Evolutionary conservation across 2,888 invertebrate genomes (phyloP).

Genomic region (Sinelater perroti): DNA sequence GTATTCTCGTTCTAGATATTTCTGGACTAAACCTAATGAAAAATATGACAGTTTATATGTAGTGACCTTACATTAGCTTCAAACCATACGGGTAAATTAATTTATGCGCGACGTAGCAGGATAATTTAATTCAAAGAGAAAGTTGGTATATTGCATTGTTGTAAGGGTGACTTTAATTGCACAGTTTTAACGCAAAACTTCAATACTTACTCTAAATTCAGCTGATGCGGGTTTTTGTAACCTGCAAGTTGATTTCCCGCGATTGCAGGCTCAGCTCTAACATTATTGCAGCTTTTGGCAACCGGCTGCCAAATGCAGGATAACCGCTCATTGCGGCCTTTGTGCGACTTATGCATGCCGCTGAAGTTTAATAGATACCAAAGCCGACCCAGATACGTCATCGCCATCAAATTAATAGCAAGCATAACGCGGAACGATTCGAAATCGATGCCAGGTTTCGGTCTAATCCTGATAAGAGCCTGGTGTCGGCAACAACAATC

Average conservation of each 20-base stretch:
- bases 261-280: no score
- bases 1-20: no score
- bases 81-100: no score
- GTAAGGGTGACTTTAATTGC: constrained; percentile 7
- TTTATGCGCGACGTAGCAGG: no score
- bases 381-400: constrained; percentile 23
- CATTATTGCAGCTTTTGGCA: constrained; percentile 7
- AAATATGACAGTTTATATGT: no score
- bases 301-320: neutral
- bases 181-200: constrained; percentile 2
- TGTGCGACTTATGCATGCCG: constrained; percentile 23
- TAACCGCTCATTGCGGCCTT: constrained; percentile 8
- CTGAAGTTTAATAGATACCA: constrained; percentile 24
- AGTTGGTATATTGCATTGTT: no score
- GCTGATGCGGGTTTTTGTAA: neutral
- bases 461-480: constrained; percentile 11
- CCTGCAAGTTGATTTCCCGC: neutral
- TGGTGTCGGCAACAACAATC: constrained; percentile 9
- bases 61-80: no score
- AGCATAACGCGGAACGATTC: constrained; percentile 12
- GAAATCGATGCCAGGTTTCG: constrained; percentile 9
- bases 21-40: no score
- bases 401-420: constrained; percentile 17
- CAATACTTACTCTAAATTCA: constrained; percentile 6
- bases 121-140: no score